These are phyloP conservation scores for Glaucidium brasilianum DNA, from an alignment of 2,113 vertebrate genomes.

Conservation along the genomic window DNA sequence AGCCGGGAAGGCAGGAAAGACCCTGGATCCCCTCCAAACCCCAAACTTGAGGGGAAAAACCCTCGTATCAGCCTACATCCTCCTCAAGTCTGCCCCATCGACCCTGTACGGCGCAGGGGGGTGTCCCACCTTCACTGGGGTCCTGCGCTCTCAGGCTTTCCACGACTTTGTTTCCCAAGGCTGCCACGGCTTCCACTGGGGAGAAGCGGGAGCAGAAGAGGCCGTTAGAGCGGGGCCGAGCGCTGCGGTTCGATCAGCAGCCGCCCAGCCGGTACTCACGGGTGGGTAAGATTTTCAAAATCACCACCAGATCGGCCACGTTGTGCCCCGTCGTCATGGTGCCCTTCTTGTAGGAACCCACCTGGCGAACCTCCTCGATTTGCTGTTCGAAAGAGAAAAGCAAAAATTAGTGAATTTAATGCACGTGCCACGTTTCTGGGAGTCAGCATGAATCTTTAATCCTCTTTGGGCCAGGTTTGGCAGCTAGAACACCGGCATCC, in stretches of 20 bases:
- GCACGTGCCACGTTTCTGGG: rapidly evolving
- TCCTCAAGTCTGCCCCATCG: background rate
- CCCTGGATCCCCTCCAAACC: rapidly evolving
- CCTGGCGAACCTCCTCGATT: slow-evolving; percentile 98
- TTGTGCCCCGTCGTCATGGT: slow-evolving; percentile 97
- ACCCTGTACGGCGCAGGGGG: rapidly evolving
- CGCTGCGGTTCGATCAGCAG: rapidly evolving
- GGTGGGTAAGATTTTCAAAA: slow-evolving; percentile 96
- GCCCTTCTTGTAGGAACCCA: slow-evolving; percentile 98
- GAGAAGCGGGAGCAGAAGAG: background rate
- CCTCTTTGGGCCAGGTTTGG: rapidly evolving
- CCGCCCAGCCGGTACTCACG: slow-evolving; percentile 69
- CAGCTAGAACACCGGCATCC: rapidly evolving
- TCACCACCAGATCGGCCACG: slow-evolving; percentile 94
- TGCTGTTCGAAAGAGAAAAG: slow-evolving; percentile 71
- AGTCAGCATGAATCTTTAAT: rapidly evolving
- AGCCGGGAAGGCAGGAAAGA: rapidly evolving
- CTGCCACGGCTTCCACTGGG: slow-evolving; percentile 94
- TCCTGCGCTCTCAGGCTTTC: slow-evolving; percentile 93
- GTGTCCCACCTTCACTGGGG: slow-evolving; percentile 83
- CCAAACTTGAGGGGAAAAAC: background rate
- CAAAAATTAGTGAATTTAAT: rapidly evolving
- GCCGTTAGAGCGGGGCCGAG: rapidly evolving
- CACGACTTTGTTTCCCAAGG: slow-evolving; percentile 93
- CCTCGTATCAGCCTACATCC: rapidly evolving